Evolutionary conservation across 2,113 vertebrate genomes (phyloP), one percentile per base, ranked within the genome.

Genomic region (Lepus europaeus): DNA sequence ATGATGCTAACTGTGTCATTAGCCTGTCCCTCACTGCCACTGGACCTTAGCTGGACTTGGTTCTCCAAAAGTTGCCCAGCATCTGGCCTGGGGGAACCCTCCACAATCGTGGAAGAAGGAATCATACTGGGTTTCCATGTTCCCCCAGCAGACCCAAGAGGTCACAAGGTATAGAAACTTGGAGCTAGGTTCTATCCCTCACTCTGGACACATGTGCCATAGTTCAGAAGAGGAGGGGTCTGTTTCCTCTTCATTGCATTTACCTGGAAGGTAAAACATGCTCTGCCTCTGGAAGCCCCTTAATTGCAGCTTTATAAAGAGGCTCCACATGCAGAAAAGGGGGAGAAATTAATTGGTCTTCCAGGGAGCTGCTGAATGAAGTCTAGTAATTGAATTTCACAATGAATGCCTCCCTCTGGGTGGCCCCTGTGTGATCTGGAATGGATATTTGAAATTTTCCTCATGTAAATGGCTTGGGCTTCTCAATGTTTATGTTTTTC

Each of bases 381-480:
- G 53, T 78, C 88, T 89, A 77, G 90, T 97, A 97, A 96, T 97
- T 97, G 97, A 97, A 95, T 96, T 95, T 97, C 96, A 96, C 94
- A 96, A 94, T 92, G 95, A 92, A 93, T 90, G 95, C 94, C 77
- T 97, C 94, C 92, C 96, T 93, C 85, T 95, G 88, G 95, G 96
- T 92, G 94, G 80, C 84, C 81, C 20, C 10, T 1, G 6, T 88
- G 84, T 63, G 96, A 96, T 95, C 94, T 27, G 76, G 76, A 93
- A 94, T 89, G 88, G 94, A 89, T 94, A 91, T 95, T 80, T 91
- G 72, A 96, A 76, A 72, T 87, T 96, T 95, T 96, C 72, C 59
- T 93, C 79, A 66, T 95, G 79, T 87, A 95, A 95, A 93, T 92
- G 77, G 81, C 81, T 76, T 64, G 23, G 9, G 19, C 16, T 95